Conservation (phyloP, 2,797 vertebrate species). For the Myoxocephalus aenaeus region DNA sequence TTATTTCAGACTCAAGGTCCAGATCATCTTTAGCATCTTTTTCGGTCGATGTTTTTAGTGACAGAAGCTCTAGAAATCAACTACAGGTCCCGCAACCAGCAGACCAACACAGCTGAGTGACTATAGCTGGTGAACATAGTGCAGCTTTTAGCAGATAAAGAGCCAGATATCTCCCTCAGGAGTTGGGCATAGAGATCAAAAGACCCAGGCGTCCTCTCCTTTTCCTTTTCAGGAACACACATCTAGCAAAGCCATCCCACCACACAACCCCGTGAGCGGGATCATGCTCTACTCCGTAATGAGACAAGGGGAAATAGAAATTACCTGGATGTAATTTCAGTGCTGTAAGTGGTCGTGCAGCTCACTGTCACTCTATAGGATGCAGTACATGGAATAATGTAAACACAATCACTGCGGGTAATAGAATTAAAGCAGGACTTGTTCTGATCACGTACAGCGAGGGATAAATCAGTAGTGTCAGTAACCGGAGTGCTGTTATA, state of each 20-base stretch:
- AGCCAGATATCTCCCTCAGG: constrained; percentile 46
- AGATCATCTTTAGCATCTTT: not conserved
- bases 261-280: not conserved
- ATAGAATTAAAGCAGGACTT: constrained; percentile 7
- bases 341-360: not conserved
- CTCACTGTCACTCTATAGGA: not conserved
- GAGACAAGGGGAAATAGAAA: constrained; percentile 24
- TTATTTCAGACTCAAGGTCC: no score
- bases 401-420: constrained; percentile 11
- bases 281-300: constrained; percentile 5
- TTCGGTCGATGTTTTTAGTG: not conserved
- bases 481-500: not conserved
- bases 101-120: constrained; percentile 21
- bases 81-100: not conserved
- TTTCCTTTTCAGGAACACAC: not conserved
- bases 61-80: not conserved
- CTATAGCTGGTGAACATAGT: constrained; percentile 22
- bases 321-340: constrained; percentile 25
- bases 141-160: constrained; percentile 34
- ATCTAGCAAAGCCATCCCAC: constrained; percentile 4
- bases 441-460: not conserved
- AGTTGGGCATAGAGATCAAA: constrained; percentile 16
- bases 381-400: constrained; percentile 6
- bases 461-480: constrained; percentile 3
- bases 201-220: not conserved